Base-by-base conservation (phyloP, 2,888 invertebrate genomes). In the Aporophyla nigra region DNA sequence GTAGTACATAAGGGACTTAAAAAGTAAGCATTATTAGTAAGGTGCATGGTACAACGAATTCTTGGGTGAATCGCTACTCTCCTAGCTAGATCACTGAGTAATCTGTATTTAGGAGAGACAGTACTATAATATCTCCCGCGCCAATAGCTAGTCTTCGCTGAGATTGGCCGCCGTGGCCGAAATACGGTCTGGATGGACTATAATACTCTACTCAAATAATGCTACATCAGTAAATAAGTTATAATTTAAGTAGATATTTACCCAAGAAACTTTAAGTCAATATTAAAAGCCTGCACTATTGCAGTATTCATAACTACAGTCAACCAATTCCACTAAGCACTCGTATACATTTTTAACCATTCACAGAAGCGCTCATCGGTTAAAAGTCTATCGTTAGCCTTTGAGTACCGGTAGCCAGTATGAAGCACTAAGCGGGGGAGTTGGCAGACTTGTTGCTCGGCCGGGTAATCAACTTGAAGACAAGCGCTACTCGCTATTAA, bases 391-490 rank as follows among this genome's bases (percentile, higher is more conserved):
- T 43, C 61, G 62, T 67, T 54, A 63, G 54, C 76, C 51, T 66
- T 71, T 66, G 69, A 59, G 49, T 59, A 59, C 56, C 7, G 24
- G 33, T 46, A 84, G 69, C 43, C 19, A 21, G 69, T 43, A 49
- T 71, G 46, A 40, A 67, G 59, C 58, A 74, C 70, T 71, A 68
- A 71, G 58, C 70, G 62, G 46, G 54, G 63, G 75, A 75, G 61
- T 84, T 76, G n/a, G 68, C 19, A 9, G 71, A 86, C 86, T 86
- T 84, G 84, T 86, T 84, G 86, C 86, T 58, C 49, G 49, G 61
- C 12, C 69, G 33, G 65, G 78, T 78, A 73, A 86, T 86, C 71
- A 84, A 76, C 73, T 78, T 58, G 66, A 71, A 78, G 63, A 74
- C 76, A 59, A 76, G 65, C 74, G 21, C 72, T 74, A 83, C 78